Conservation (phyloP, 2,113 vertebrate genomes). For the Bos taurus region DNA sequence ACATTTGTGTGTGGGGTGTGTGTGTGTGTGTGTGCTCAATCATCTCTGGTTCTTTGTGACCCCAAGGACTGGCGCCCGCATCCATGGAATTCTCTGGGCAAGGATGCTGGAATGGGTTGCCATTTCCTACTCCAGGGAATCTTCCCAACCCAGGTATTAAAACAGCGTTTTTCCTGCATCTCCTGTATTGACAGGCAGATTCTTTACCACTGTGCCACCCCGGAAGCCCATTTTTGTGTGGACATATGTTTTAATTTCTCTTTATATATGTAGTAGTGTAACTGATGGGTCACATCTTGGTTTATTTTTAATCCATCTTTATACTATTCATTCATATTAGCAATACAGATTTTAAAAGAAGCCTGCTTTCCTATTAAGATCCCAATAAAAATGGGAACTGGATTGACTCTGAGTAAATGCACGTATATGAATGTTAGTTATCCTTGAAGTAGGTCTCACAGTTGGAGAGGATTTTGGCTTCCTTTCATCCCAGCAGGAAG, state of each 20-base stretch:
- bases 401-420: not conserved
- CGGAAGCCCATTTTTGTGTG: not conserved
- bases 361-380: not conserved
- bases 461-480: not conserved
- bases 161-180: not conserved
- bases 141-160: not conserved
- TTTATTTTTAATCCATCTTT: not conserved
- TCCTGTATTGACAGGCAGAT: not conserved
- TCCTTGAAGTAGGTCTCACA: not conserved
- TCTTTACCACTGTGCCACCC: not conserved
- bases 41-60: not conserved
- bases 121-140: not conserved
- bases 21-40: not conserved
- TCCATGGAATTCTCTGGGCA: not conserved
- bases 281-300: not conserved
- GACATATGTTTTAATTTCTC: not conserved
- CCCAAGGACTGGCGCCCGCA: not conserved
- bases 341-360: not conserved
- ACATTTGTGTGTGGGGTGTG: not conserved
- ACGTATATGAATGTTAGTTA: not conserved
- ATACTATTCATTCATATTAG: not conserved
- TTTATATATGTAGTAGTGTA: not conserved
- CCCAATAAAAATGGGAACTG: not conserved
- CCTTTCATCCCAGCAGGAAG: constrained; percentile 15
- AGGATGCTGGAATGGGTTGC: not conserved